Conservation (phyloP, 2,888 invertebrate species). For the Apeira syringaria region DNA sequence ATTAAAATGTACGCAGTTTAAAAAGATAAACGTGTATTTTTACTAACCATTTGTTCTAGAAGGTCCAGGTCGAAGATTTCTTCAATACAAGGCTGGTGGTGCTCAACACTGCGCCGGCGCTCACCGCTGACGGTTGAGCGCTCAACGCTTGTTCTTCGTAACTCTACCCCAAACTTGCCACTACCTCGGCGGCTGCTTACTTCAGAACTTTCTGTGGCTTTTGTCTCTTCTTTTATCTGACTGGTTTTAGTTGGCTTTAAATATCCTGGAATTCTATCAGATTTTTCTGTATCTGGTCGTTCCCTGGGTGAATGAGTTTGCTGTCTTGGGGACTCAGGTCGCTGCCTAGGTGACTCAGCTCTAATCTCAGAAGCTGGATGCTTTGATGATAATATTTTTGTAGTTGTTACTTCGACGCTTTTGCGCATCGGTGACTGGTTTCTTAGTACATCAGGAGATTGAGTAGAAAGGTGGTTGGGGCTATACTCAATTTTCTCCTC, state of each 20-base stretch:
- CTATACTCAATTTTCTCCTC: constrained; percentile 49
- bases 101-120: constrained; percentile 74
- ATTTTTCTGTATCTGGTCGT: constrained; percentile 43
- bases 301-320: constrained; percentile 48
- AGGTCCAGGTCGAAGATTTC: constrained; percentile 88
- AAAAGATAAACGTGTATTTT: too few species aligned
- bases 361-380: constrained; percentile 46
- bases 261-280: constrained; percentile 63
- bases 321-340: constrained; percentile 50
- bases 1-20: too few species aligned
- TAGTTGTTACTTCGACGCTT: constrained; percentile 44
- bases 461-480: constrained; percentile 43
- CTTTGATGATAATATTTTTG: constrained; percentile 43
- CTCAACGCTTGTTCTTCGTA: constrained; percentile 83
- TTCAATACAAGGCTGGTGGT: constrained; percentile 85
- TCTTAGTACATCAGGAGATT: constrained; percentile 51
- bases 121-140: constrained; percentile 71
- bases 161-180: constrained; percentile 88
- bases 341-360: constrained; percentile 50
- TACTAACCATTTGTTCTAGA: constrained; percentile 88
- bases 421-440: constrained; percentile 54
- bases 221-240: constrained; percentile 64
- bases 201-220: constrained; percentile 55
- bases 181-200: constrained; percentile 79
- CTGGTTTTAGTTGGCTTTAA: constrained; percentile 67